These are phyloP conservation scores for Orgyia antiqua DNA, from an alignment of 2,888 invertebrate species.

Conservation along the genomic window DNA sequence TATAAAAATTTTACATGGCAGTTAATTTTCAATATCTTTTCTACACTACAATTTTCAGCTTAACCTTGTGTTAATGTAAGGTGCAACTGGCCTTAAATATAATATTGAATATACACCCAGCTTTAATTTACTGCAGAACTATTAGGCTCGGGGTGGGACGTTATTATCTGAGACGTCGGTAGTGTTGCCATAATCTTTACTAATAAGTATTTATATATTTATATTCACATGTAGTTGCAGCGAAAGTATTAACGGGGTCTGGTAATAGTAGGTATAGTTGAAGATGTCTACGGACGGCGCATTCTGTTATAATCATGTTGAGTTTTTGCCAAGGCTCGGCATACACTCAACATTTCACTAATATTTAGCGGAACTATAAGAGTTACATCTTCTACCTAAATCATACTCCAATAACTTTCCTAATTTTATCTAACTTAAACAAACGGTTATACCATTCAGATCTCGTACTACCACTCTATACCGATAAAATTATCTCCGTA, in stretches of 20 bases:
- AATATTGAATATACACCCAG: too few relatives aligned
- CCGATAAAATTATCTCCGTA: conserved; percentile 44
- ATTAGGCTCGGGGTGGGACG: conserved; percentile 17
- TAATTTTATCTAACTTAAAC: conserved; percentile 55
- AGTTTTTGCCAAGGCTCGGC: conserved; percentile 13
- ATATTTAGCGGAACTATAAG: conserved; percentile 48
- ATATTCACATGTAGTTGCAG: conserved; percentile 17
- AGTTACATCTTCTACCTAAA: conserved; percentile 44
- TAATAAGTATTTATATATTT: conserved; percentile 7
- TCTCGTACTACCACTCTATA: conserved; percentile 31
- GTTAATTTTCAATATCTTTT: too few relatives aligned
- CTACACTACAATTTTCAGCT: too few relatives aligned
- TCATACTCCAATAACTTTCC: conserved; percentile 33
- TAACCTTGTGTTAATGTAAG: too few relatives aligned
- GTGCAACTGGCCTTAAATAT: too few relatives aligned
- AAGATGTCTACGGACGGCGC: conserved; percentile 58
- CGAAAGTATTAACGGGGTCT: conserved; percentile 11
- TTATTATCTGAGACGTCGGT: conserved; percentile 21
- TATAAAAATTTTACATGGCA: too few relatives aligned
- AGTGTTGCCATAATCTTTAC: conserved; percentile 16
- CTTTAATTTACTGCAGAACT: too few relatives aligned
- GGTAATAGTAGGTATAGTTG: conserved; percentile 22
- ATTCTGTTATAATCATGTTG: conserved; percentile 22
- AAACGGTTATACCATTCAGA: conserved; percentile 55
- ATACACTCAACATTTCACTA: conserved; percentile 27